These are phyloP conservation scores for Rhizoglyphus robini DNA, from an alignment of 1,140 invertebrate species.

Conservation along the genomic window DNA sequence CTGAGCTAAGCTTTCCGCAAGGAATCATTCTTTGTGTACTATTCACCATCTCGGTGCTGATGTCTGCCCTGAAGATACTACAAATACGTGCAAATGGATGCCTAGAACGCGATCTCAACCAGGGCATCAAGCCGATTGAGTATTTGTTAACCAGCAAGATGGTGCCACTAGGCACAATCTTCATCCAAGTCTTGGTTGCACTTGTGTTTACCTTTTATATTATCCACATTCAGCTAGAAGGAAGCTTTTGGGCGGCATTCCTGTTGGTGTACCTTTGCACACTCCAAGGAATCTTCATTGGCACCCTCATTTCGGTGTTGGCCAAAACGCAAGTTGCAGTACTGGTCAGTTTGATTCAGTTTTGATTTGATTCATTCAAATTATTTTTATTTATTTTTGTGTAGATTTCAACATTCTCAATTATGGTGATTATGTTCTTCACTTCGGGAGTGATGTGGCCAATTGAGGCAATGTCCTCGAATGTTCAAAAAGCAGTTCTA, in stretches of 20 bases:
- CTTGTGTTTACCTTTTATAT: conserved; percentile 67
- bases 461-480: conserved; percentile 71
- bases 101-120: conserved; percentile 72
- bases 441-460: conserved; percentile 68
- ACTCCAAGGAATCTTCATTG: conserved; percentile 49
- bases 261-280: conserved; percentile 61
- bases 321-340: not conserved
- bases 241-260: conserved; percentile 42
- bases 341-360: not conserved
- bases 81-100: conserved; percentile 78
- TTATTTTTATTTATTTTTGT: not conserved
- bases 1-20: conserved; percentile 63
- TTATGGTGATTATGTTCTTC: conserved; percentile 1
- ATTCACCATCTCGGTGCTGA: conserved; percentile 81
- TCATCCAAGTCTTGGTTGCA: conserved; percentile 71
- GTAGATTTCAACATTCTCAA: not conserved
- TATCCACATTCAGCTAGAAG: conserved; percentile 63
- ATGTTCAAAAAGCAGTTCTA: conserved; percentile 62
- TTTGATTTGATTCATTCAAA: too few species aligned
- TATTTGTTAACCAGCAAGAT: conserved; percentile 79
- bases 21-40: conserved; percentile 54
- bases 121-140: conserved; percentile 72
- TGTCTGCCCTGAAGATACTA: conserved; percentile 78
- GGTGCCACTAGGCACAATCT: conserved; percentile 87
- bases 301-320: not conserved